Conservation (phyloP, 2,888 invertebrate species). For the Ptychoptera contaminata region DNA sequence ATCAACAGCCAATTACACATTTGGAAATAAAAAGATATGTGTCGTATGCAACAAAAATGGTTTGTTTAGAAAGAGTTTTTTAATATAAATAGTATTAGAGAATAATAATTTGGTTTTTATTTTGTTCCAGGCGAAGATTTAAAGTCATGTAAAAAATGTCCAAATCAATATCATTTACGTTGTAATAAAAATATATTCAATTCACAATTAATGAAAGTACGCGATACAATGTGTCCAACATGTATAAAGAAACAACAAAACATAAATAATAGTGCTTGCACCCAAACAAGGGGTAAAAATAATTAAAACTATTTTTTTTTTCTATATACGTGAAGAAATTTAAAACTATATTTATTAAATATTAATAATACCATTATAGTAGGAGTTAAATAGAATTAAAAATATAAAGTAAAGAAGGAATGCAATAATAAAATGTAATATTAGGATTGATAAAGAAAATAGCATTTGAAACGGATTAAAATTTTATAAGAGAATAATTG, state of each 20-base stretch:
- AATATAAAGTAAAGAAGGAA: too few relatives aligned
- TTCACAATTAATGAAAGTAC: slow-evolving; percentile 6
- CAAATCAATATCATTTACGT: slow-evolving; percentile 15
- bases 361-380: too few relatives aligned
- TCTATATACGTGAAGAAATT: too few relatives aligned
- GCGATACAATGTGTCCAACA: slow-evolving; percentile 8
- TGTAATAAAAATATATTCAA: slow-evolving; percentile 15
- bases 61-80: too few relatives aligned
- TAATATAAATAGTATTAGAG: too few relatives aligned
- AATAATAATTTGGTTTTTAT: too few relatives aligned
- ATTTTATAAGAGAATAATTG: too few relatives aligned
- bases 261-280: slow-evolving; percentile 1
- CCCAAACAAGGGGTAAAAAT: slow-evolving; percentile 7
- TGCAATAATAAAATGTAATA: too few relatives aligned
- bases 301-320: neutral
- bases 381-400: too few relatives aligned
- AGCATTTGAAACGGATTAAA: too few relatives aligned
- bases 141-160: slow-evolving; percentile 16
- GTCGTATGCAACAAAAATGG: neutral
- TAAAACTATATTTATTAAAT: too few relatives aligned
- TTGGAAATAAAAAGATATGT: slow-evolving; percentile 9
- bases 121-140: slow-evolving; percentile 9
- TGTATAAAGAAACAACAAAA: slow-evolving; percentile 7
- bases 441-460: too few relatives aligned
- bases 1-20: slow-evolving; percentile 8